A percentile compares a stretch with the other conserved stretches of the same genome.
These are phyloP conservation scores for Crotalus horridus DNA, from an alignment of 2,113 vertebrate species.

Conservation along the genomic window DNA sequence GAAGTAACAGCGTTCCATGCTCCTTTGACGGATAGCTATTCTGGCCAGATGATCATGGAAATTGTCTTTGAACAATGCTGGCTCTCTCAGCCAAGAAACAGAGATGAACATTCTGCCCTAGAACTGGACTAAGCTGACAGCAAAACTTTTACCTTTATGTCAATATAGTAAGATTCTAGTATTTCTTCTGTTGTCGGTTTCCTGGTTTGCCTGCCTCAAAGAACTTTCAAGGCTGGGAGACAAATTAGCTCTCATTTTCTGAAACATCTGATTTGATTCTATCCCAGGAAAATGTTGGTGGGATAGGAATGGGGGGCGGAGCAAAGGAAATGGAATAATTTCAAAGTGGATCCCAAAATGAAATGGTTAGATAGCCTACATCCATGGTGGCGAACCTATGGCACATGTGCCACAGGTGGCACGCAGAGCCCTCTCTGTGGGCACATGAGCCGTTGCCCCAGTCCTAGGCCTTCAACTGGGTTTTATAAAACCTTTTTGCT, in stretches of 20 bases:
- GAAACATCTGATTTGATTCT: neutral
- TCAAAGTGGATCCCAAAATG: neutral
- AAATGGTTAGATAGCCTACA: neutral
- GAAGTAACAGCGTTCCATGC: neutral
- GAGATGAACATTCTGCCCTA: neutral
- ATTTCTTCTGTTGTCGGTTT: neutral
- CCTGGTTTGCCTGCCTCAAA: neutral
- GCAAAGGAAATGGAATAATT: neutral
- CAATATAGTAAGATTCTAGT: neutral
- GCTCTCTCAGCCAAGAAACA: neutral
- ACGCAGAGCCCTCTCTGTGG: too few species aligned
- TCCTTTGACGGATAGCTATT: neutral
- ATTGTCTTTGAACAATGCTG: neutral
- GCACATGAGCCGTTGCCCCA: too few species aligned
- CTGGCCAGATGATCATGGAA: neutral
- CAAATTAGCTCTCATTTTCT: neutral
- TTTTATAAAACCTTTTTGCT: too few species aligned
- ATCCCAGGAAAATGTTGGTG: neutral
- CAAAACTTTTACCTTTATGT: neutral
- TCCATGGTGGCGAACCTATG: too few species aligned
- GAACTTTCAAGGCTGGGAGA: neutral
- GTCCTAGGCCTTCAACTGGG: too few species aligned
- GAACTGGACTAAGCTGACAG: neutral
- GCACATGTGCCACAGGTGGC: too few species aligned
- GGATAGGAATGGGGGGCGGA: neutral